A percentile compares a stretch with the other conserved stretches of the same genome.
These are phyloP conservation scores for Chymomyza amoena DNA, from an alignment of 2,888 invertebrate species.

Conservation along the genomic window DNA sequence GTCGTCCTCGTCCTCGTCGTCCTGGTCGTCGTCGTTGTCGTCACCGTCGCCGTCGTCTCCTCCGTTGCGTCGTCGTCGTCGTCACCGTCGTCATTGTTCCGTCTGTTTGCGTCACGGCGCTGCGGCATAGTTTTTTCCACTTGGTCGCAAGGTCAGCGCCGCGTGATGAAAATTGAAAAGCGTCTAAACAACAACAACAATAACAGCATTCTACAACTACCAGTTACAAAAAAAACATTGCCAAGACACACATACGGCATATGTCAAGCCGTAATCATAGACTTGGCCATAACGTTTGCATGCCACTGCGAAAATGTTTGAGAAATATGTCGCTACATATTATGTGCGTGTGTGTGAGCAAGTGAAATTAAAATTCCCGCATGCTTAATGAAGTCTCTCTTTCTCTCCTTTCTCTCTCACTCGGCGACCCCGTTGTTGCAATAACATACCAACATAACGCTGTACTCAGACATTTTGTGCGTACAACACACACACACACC, in stretches of 20 bases:
- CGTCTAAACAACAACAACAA: slow-evolving; percentile 38
- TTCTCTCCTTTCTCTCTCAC: not conserved
- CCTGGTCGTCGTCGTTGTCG: slow-evolving; percentile 10
- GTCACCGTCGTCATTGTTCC: not conserved
- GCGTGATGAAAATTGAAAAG: slow-evolving; percentile 66
- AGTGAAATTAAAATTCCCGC: slow-evolving; percentile 71
- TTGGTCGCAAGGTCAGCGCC: slow-evolving; percentile 60
- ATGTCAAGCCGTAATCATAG: slow-evolving; percentile 9
- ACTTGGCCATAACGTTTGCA: not conserved
- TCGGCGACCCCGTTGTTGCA: too few species aligned
- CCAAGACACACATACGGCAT: slow-evolving; percentile 26
- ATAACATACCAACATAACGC: not conserved
- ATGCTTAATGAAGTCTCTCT: slow-evolving; percentile 57
- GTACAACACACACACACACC: not conserved
- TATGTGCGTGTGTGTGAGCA: slow-evolving; percentile 68
- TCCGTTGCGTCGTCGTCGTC: not conserved
- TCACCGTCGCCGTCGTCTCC: slow-evolving; percentile 12
- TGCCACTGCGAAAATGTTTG: slow-evolving; percentile 59
- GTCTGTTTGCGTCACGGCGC: slow-evolving; percentile 20
- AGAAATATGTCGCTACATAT: slow-evolving; percentile 69
- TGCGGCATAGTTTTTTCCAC: slow-evolving; percentile 61
- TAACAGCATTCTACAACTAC: slow-evolving; percentile 24
- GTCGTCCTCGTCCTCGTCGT: slow-evolving; percentile 17
- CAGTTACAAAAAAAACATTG: slow-evolving; percentile 17
- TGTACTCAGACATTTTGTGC: not conserved